phyloP scores from a whole-genome alignment of 2,797 vertebrate species.

The Sebastes itinus region DNA sequence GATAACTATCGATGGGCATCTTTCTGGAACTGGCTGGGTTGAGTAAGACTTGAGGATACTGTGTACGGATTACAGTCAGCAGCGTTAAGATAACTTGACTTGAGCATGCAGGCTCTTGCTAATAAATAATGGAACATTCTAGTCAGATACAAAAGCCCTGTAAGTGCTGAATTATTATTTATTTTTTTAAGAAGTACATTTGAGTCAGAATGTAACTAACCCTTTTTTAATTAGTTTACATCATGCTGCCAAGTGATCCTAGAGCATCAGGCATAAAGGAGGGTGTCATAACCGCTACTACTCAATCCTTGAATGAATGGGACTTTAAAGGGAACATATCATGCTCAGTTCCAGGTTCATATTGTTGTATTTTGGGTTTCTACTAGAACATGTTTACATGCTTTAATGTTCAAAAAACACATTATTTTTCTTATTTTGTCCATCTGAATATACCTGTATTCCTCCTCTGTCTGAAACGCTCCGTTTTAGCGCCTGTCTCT shows the following conservation, averaged over 20 bases:
- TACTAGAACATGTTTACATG: not conserved
- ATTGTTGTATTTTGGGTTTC: not conserved
- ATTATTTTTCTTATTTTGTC: too few relatives aligned
- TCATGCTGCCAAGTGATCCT: slow-evolving; percentile 37
- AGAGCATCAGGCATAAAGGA: slow-evolving; percentile 7
- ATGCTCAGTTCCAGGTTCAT: not conserved
- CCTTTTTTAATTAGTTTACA: slow-evolving; percentile 23
- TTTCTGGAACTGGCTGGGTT: not conserved
- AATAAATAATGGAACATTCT: slow-evolving; percentile 67
- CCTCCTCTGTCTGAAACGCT: not conserved
- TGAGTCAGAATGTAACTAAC: slow-evolving; percentile 5
- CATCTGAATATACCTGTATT: not conserved
- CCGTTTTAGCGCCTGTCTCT: too few relatives aligned
- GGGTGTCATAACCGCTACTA: not conserved
- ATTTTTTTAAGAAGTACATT: slow-evolving; percentile 21
- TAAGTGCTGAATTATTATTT: slow-evolving; percentile 61
- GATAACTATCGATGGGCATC: not conserved
- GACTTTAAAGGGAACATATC: not conserved
- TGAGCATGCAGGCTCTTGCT: slow-evolving; percentile 61
- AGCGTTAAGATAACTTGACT: slow-evolving; percentile 25
- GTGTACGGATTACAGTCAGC: slow-evolving; percentile 45
- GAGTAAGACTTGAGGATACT: slow-evolving; percentile 33
- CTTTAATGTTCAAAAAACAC: too few relatives aligned
- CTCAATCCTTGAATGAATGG: not conserved
- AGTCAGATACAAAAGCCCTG: slow-evolving; percentile 52